A percentile compares a stretch with the other conserved stretches of the same genome.
phyloP scores from a whole-genome alignment of 2,888 invertebrate genomes.

The Hirtodrosophila duncani region DNA sequence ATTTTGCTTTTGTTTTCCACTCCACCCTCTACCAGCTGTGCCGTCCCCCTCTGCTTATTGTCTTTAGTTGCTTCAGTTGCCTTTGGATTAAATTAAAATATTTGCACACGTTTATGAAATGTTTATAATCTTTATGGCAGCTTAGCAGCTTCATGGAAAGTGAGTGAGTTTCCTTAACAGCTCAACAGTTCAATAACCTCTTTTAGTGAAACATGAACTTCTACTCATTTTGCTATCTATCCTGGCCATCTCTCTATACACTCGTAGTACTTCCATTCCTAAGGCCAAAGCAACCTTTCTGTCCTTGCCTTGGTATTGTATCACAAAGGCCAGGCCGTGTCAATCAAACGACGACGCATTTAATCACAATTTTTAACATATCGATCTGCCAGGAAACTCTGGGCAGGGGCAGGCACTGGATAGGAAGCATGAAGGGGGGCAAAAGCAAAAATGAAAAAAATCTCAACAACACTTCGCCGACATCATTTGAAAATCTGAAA shows the following conservation, averaged over 20 bases:
- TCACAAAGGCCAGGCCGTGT: too few relatives aligned
- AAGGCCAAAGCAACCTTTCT: too few relatives aligned
- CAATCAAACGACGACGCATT: too few relatives aligned
- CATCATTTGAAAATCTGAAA: conserved; percentile 3
- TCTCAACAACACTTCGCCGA: conserved; percentile 20
- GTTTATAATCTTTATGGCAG: conserved; percentile 42
- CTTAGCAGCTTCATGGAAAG: neutral
- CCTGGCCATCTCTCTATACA: too few relatives aligned
- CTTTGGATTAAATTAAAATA: conserved; percentile 63
- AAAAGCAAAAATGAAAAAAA: conserved; percentile 15
- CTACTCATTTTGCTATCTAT: too few relatives aligned
- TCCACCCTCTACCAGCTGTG: neutral
- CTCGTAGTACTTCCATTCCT: too few relatives aligned
- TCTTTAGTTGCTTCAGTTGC: conserved; percentile 24
- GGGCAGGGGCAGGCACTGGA: too few relatives aligned
- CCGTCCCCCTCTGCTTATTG: conserved; percentile 7
- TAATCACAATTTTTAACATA: conserved; percentile 70
- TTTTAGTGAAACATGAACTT: too few relatives aligned
- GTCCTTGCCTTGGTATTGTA: too few relatives aligned
- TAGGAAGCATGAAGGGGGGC: neutral
- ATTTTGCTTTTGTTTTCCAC: conserved; percentile 54
- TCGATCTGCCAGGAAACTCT: conserved; percentile 39
- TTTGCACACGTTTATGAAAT: conserved; percentile 39
- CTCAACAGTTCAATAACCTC: too few relatives aligned
- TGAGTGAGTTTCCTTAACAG: too few relatives aligned